Base-by-base conservation (phyloP, 2,113 vertebrate genomes). In the Eubucco bourcierii region DNA sequence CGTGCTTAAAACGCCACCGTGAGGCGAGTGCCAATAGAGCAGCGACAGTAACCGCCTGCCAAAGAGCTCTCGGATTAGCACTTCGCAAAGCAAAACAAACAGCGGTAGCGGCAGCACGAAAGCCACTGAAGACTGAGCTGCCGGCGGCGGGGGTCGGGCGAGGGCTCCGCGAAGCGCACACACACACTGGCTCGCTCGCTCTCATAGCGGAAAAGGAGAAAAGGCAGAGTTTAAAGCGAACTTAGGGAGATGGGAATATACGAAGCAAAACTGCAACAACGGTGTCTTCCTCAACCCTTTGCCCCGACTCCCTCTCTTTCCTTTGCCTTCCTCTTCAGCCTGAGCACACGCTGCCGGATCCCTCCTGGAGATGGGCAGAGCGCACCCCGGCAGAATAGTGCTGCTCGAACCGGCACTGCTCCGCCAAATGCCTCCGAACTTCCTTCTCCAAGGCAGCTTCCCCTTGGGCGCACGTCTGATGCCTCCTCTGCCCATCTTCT, bases 1-100 rank as follows among this genome's bases (percentile, higher is more conserved):
- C 68, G 97, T 97, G 97, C 97, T 94, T 97, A 44, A 97, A 94
- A 96, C 98, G 98, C 98, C 98, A 97, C 98, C 98, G 95, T 95
- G 97, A 97, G 98, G 98, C 95, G 83, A 93, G 53, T 19, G 39
- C 31, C 28, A 37, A 87, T 39, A 97, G 79, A 92, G 94, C 97
- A 91, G 65, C 37, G 58, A 60, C 33, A 61, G 86, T 80, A 8
- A 3, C 47, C 58, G 73, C 73, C 64, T 80, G 90, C 77, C 90
- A 79, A 64, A 80, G 55, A 88, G 94, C 76, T 87, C 78, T 87
- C 71, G 94, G 92, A 87, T 82, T 75, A 92, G 90, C 92, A 82
- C 90, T 94, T 83, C 6, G 68, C 81, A 29, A 79, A 81, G 85
- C 80, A 70, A 70, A 70, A 50, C 85, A 80, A 73, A 33, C 70